Evolutionary conservation across 2,888 invertebrate genomes (phyloP).

Genomic region (Neoscelio sp.): DNA sequence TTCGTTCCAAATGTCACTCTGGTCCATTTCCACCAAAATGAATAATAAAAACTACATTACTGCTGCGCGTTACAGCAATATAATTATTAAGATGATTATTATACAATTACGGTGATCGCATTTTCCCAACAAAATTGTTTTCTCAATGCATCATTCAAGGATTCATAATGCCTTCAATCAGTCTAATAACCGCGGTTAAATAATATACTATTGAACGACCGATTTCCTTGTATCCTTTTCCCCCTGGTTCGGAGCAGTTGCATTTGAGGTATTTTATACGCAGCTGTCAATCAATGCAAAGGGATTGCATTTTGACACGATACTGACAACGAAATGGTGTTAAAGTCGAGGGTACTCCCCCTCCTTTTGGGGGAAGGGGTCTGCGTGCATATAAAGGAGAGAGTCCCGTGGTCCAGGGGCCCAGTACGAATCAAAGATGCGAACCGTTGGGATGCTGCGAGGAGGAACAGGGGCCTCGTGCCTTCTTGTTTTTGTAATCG

Average conservation of each 20-base stretch:
- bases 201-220: constrained; percentile 49
- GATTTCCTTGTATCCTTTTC: constrained; percentile 65
- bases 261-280: constrained; percentile 57
- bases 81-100: constrained; percentile 20
- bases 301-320: constrained; percentile 69
- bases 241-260: constrained; percentile 30
- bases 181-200: constrained; percentile 57
- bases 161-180: constrained; percentile 61
- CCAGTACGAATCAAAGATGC: constrained; percentile 82
- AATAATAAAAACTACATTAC: too few species aligned
- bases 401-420: constrained; percentile 79
- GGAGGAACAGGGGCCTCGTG: constrained; percentile 76
- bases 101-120: constrained; percentile 24
- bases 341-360: constrained; percentile 77
- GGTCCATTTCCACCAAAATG: too few species aligned
- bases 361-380: constrained; percentile 69
- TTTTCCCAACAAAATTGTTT: constrained; percentile 60
- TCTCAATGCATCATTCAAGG: constrained; percentile 50
- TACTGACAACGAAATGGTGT: constrained; percentile 72
- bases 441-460: constrained; percentile 79
- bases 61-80: neutral
- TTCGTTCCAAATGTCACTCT: too few species aligned
- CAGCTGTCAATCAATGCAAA: constrained; percentile 68
- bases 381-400: constrained; percentile 80
- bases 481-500: constrained; percentile 74